Base-by-base conservation (phyloP, 2,113 vertebrate species). In the Dolichallabes microphthalmus region DNA sequence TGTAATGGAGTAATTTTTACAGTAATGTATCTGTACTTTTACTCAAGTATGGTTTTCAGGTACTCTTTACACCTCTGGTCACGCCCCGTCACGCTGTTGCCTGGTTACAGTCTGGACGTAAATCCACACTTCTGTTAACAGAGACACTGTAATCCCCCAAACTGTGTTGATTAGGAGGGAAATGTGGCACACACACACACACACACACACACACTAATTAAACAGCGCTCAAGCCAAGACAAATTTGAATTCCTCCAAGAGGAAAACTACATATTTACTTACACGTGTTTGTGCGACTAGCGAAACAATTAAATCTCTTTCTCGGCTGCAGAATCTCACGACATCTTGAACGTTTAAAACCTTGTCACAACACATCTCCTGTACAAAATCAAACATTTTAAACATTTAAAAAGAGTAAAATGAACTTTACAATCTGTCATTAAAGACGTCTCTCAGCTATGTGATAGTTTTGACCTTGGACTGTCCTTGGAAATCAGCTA, bases 81-180 rank as follows among this genome's bases (percentile, higher is more conserved):
- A 82, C 64, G 66, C 63, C 80, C 82, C 68, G 22, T 71, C 71
- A 50, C 39, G 66, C 55, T 80, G 88, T 87, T 85, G 86, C 86
- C 80, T 74, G 76, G 87, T 77, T 86, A 84, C 64, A 52, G 64
- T 71, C 77, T 79, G 66, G 86, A 63, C 82, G 50, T 22, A 82
- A 71, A 84, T 60, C 60, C 60, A 58, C 22, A 64, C 22, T 85
- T 58, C 82, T 61, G 45, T 27, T 60, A 53, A 84, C 53, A 50
- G 39, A 52, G 19, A 78, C 45, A 45, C 66, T 80, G 39, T 73
- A 64, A 61, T 80, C 77, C 79, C 27, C 35, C 27, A 53, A 80
- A 85, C 45, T 73, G 82, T 87, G 75, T 32, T 30, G 58, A 90
- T 87, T 78, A 87, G 32, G 25, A 39, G 53, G 75, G 73, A 57